A percentile compares a stretch with the other conserved stretches of the same genome.
Evolutionary conservation across 2,888 invertebrate genomes (phyloP).

Genomic region (Metopia argyrocephala): DNA sequence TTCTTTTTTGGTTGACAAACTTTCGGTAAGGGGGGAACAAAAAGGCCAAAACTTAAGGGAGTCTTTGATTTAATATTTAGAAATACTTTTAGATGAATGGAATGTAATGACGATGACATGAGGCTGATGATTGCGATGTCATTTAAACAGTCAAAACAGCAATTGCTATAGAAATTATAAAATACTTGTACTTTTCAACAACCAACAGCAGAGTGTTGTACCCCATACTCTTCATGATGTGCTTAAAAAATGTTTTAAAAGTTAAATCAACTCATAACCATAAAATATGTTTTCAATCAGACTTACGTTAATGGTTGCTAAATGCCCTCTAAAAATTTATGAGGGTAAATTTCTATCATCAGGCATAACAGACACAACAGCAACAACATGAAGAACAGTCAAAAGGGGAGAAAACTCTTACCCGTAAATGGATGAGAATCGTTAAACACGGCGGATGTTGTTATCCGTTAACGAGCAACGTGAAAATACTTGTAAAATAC

Average conservation of each 20-base stretch:
- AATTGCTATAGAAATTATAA: conserved; percentile 52
- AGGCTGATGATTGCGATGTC: conserved; percentile 38
- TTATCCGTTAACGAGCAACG: conserved; percentile 41
- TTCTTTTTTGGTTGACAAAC: background rate
- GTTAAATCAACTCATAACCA: conserved; percentile 68
- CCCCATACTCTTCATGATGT: conserved; percentile 7
- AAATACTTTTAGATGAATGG: conserved; percentile 20
- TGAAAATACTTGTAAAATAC: conserved; percentile 47
- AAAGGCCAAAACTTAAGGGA: conserved; percentile 28
- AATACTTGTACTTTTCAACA: background rate
- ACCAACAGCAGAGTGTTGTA: background rate
- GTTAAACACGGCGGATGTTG: conserved; percentile 65
- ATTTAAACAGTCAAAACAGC: conserved; percentile 58
- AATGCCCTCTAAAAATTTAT: conserved; percentile 31
- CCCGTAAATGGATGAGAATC: conserved; percentile 60
- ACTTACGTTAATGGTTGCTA: conserved; percentile 51
- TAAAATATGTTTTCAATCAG: conserved; percentile 71
- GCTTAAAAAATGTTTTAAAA: conserved; percentile 55
- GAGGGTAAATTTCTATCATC: conserved; percentile 60
- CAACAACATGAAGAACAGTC: conserved; percentile 6
- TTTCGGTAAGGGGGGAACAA: conserved; percentile 41
- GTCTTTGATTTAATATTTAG: conserved; percentile 49
- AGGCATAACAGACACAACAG: conserved; percentile 20
- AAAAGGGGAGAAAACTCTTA: background rate
- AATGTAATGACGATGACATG: conserved; percentile 36